phyloP scores from a whole-genome alignment of 1,140 invertebrate species.

The Helicoverpa armigera region DNA sequence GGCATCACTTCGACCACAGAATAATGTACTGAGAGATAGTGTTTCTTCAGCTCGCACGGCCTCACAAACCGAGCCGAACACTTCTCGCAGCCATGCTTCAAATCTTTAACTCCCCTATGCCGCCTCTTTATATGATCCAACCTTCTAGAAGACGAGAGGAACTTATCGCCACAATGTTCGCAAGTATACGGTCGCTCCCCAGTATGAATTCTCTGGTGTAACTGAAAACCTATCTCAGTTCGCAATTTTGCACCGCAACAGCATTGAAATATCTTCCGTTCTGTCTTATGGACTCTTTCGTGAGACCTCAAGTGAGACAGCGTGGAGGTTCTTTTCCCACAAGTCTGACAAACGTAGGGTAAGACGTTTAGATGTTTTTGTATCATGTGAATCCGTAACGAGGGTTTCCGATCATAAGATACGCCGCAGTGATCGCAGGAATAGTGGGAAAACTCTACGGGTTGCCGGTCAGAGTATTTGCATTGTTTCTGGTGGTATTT shows the following conservation, averaged over 20 bases:
- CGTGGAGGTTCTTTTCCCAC: conserved; percentile 79
- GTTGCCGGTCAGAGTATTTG: conserved; percentile 29
- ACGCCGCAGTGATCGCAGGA: conserved; percentile 78
- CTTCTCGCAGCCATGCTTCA: conserved; percentile 67
- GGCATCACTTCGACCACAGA: conserved; percentile 51
- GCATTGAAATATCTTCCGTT: conserved; percentile 74
- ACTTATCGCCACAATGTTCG: conserved; percentile 88
- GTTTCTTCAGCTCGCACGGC: conserved; percentile 75
- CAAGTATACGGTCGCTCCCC: conserved; percentile 92
- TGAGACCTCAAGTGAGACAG: conserved; percentile 79
- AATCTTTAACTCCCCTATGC: conserved; percentile 66
- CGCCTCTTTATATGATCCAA: conserved; percentile 77
- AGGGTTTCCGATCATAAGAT: conserved; percentile 76
- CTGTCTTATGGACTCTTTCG: conserved; percentile 70
- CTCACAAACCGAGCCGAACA: conserved; percentile 71
- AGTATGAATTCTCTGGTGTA: conserved; percentile 88
- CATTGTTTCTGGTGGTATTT: conserved; percentile 68
- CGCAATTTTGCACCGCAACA: conserved; percentile 75
- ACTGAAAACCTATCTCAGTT: conserved; percentile 70
- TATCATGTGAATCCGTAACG: conserved; percentile 77
- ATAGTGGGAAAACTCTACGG: conserved; percentile 54
- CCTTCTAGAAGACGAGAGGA: conserved; percentile 78
- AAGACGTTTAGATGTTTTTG: conserved; percentile 82
- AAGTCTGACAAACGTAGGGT: conserved; percentile 76
- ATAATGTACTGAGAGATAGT: conserved; percentile 60